These are phyloP conservation scores for Cecropterus lyciades DNA, from an alignment of 1,140 invertebrate species.

Conservation along the genomic window DNA sequence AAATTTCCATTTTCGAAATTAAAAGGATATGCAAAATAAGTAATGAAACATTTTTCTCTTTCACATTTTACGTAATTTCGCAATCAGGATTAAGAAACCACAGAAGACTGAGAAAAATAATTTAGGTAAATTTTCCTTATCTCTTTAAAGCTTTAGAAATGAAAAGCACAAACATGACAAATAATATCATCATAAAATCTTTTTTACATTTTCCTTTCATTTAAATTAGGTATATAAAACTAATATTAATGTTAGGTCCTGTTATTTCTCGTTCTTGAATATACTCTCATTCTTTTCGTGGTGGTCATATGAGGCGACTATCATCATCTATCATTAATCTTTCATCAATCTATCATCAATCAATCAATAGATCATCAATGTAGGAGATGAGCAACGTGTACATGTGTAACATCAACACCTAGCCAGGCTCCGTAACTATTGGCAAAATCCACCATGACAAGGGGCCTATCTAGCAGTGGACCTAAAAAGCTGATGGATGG, in stretches of 20 bases:
- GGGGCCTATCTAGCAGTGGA: no score
- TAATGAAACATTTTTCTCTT: conserved; percentile 5
- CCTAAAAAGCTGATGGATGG: no score
- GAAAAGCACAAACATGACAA: not conserved
- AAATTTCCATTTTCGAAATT: not conserved
- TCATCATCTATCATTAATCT: no score
- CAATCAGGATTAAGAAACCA: conserved; percentile 5
- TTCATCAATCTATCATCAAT: no score
- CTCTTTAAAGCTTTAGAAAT: not conserved
- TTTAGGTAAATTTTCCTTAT: not conserved
- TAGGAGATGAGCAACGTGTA: no score
- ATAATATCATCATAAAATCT: not conserved
- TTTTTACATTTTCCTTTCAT: not conserved
- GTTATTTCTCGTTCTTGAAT: no score
- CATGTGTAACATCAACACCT: no score
- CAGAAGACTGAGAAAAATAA: not conserved
- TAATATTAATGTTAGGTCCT: not conserved
- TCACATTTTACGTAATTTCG: not conserved
- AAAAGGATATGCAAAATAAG: not conserved
- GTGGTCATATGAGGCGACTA: no score
- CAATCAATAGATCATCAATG: no score
- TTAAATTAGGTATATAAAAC: not conserved
- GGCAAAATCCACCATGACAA: no score
- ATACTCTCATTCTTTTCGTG: no score
- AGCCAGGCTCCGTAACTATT: no score